Evolutionary conservation across 1,140 invertebrate genomes (phyloP).

Genomic region (Cyphomyrmex costatus): DNA sequence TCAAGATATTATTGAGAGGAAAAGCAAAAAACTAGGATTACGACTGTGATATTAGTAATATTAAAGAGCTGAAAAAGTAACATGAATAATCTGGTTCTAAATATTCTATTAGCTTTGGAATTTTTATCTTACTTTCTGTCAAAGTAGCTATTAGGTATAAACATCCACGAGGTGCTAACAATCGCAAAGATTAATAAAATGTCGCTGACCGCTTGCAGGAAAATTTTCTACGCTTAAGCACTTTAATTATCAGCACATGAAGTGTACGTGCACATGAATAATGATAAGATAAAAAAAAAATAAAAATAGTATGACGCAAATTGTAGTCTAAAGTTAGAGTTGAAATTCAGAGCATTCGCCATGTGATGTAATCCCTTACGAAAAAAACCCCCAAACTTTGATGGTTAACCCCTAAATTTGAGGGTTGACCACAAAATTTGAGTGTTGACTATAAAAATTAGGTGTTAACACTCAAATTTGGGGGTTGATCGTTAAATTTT

Average conservation of each 20-base stretch:
- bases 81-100: neutral
- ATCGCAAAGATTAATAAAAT: neutral
- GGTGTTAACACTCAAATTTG: no score
- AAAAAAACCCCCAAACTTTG: no score
- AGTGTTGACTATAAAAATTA: no score
- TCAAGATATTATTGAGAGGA: neutral
- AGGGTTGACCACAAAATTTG: no score
- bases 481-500: no score
- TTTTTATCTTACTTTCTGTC: neutral
- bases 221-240: neutral
- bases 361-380: neutral
- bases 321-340: constrained; percentile 15
- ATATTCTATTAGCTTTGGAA: neutral
- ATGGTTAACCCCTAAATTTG: no score
- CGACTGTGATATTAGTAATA: neutral
- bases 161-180: constrained; percentile 6
- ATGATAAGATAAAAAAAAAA: constrained; percentile 16
- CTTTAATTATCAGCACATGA: constrained; percentile 8
- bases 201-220: neutral
- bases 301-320: constrained; percentile 16
- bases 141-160: constrained; percentile 3
- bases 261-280: neutral
- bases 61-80: neutral
- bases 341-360: neutral
- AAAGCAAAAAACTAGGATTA: neutral